Evolutionary conservation across 2,113 vertebrate genomes (phyloP), one percentile per base, ranked within the genome.

Genomic region (Garra rufa): DNA sequence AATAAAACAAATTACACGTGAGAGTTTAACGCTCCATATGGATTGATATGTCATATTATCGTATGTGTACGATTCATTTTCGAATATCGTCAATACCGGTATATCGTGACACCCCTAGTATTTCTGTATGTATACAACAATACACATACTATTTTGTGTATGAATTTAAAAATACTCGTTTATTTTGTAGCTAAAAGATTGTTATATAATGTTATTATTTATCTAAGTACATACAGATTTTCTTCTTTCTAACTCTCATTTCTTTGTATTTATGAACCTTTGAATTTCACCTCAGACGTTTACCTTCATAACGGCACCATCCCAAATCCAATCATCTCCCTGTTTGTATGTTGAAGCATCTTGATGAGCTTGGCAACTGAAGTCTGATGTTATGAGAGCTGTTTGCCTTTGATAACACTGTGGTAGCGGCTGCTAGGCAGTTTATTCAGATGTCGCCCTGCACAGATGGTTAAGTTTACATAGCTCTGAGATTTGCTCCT

Each of bases 381-480:
- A 77, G 11, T 76, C 11, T 59, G 11, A 73, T 73, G n/a, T 73
- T 71, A 57, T 63, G 26, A 63, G 59, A 63, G 24, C 19, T 44
- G 10, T 73, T 73, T 73, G 69, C 43, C 41, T 73, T 73, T 13
- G 11, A 46, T 46, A 73, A 73, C 69, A 24, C n/a, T 26, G n/a
- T 44, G 11, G 41, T 44, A 8, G 41, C 6, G 21, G 38, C 69
- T 24, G 11, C 11, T 21, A 28, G 44, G 13, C 9, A 19, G 44
- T 75, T 75, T 46, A 75, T 46, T 50, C 38, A 6, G 34, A 43
- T 41, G 30, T 28, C 14, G 14, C 48, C 21, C 1, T 28, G 76
- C 14, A 71, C 59, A 81, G 70, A 69, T 70, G 71, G 71, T 52
- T n/a, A 11, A 6, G 65, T 48, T 57, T n/a, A 84, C 48, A 28